Evolutionary conservation across 2,113 vertebrate genomes (phyloP).

Genomic region (Syrmaticus mikado): DNA sequence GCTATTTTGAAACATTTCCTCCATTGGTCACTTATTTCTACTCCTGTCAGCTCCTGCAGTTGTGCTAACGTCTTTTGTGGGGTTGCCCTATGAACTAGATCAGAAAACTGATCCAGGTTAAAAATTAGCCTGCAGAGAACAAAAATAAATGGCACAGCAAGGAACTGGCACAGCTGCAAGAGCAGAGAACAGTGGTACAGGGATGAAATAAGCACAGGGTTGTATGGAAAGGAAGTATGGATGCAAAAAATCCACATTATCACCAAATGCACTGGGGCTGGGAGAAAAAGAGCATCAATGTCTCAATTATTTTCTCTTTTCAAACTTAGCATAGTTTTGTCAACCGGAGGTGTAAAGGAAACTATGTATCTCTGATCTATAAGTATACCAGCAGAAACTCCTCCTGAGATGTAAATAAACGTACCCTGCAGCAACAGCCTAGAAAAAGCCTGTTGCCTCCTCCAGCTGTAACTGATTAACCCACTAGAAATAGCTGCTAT

Average conservation of each 20-base stretch:
- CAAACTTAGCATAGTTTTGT: background rate
- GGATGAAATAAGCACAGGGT: background rate
- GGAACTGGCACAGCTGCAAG: constrained; percentile 11
- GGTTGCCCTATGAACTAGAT: constrained; percentile 43
- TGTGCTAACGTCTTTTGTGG: constrained; percentile 19
- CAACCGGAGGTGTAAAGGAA: background rate
- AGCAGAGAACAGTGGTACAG: background rate
- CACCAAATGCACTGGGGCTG: background rate
- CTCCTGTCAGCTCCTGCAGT: constrained; percentile 54
- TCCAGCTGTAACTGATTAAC: background rate
- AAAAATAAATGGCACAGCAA: background rate
- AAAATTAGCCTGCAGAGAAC: constrained; percentile 39
- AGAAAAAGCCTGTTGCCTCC: background rate
- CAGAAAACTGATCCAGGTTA: constrained; percentile 55
- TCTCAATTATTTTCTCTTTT: background rate
- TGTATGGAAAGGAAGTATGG: background rate
- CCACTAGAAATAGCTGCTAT: background rate
- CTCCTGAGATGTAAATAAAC: background rate
- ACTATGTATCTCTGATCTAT: background rate
- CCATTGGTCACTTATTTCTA: constrained; percentile 57
- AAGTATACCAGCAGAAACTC: background rate
- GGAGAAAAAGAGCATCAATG: background rate
- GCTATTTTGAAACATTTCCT: constrained; percentile 61
- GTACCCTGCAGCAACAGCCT: background rate
- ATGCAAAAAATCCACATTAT: constrained; percentile 1